Percentiles rank a stretch among this genome's conserved stretches.
Evolutionary conservation across 2,113 vertebrate genomes (phyloP).

Genomic region (Oenanthe melanoleuca): DNA sequence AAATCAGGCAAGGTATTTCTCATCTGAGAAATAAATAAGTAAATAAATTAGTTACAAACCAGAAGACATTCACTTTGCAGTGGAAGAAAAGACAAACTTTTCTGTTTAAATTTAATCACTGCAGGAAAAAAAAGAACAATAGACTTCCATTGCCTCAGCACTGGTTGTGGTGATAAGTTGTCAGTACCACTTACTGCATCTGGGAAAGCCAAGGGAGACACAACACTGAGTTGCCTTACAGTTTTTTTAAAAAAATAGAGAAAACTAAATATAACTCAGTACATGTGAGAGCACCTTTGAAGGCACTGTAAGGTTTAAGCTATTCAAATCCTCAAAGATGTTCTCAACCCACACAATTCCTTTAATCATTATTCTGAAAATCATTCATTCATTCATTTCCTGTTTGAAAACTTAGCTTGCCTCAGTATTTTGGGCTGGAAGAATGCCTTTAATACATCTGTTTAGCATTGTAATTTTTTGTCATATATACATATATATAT

Average conservation of each 20-base stretch:
- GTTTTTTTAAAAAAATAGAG: conserved; percentile 31
- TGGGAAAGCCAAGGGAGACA: conserved; percentile 70
- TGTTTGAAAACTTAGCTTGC: conserved; percentile 39
- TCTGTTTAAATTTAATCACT: conserved; percentile 62
- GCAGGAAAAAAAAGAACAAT: conserved; percentile 4
- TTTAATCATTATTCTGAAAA: conserved; percentile 65
- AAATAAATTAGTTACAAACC: background rate
- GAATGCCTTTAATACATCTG: background rate
- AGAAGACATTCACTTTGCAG: background rate
- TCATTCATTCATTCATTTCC: background rate
- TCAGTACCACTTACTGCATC: conserved; percentile 43
- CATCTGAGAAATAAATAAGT: background rate
- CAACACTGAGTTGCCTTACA: conserved; percentile 34
- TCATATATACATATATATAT: background rate
- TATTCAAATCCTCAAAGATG: conserved; percentile 68
- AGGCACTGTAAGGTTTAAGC: conserved; percentile 65
- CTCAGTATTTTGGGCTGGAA: background rate
- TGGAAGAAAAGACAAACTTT: background rate
- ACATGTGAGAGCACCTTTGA: conserved; percentile 66
- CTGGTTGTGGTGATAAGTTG: conserved; percentile 29
- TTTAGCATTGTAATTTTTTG: background rate
- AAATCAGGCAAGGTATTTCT: background rate
- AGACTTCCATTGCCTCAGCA: conserved; percentile 7
- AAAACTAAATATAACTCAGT: conserved; percentile 71
- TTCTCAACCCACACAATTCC: conserved; percentile 62